Evolutionary conservation across 2,888 invertebrate species (phyloP).

Genomic region (Cryptocephalus moraei): DNA sequence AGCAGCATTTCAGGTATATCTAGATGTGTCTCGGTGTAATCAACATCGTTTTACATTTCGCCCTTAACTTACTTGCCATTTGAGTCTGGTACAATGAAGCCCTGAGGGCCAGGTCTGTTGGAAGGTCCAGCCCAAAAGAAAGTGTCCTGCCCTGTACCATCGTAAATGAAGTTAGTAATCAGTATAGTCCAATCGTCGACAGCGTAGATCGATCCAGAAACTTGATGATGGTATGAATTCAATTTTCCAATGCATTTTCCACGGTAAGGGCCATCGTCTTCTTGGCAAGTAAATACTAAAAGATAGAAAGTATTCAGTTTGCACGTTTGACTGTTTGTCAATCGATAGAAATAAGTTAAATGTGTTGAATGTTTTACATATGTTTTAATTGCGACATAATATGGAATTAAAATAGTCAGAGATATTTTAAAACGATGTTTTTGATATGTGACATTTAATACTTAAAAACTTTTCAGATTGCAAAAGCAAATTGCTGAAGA

Average conservation of each 20-base stretch:
- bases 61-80: constrained; percentile 59
- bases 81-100: constrained; percentile 84
- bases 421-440: too few relatives aligned
- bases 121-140: constrained; percentile 91
- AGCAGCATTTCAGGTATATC: too few relatives aligned
- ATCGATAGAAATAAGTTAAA: constrained; percentile 1
- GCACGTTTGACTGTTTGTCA: neutral
- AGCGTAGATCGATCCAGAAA: constrained; percentile 80
- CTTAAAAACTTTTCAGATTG: too few relatives aligned
- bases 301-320: neutral
- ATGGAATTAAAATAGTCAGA: too few relatives aligned
- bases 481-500: too few relatives aligned
- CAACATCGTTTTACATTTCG: too few relatives aligned
- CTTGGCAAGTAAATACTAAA: constrained; percentile 30
- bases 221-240: constrained; percentile 87
- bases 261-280: constrained; percentile 63
- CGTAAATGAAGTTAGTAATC: constrained; percentile 74
- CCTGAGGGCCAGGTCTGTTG: constrained; percentile 78
- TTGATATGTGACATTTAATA: too few relatives aligned
- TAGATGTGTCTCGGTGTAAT: too few relatives aligned
- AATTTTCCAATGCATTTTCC: constrained; percentile 77
- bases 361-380: neutral
- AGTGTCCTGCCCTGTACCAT: constrained; percentile 83
- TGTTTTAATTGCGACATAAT: too few relatives aligned
- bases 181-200: constrained; percentile 77